These are phyloP conservation scores for Odontamblyopus lacepedii DNA, from an alignment of 2,797 vertebrate genomes.

Conservation along the genomic window DNA sequence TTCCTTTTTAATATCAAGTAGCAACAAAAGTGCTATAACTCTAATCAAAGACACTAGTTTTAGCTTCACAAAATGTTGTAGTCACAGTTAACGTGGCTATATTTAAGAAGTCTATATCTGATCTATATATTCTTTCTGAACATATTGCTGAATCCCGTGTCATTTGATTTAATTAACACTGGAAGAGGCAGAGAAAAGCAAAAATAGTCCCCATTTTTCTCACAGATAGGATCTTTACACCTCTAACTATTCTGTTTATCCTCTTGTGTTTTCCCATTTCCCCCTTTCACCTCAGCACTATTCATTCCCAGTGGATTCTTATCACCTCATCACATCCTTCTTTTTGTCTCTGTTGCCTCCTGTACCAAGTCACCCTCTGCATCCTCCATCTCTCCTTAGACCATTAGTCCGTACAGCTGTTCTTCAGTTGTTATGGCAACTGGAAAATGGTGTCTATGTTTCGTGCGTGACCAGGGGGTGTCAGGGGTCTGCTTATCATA, in stretches of 20 bases:
- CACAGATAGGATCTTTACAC: constrained; percentile 55
- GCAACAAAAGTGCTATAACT: no score
- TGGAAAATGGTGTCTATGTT: constrained; percentile 54
- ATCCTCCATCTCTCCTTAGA: constrained; percentile 45
- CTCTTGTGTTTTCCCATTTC: constrained; percentile 8
- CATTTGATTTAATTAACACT: constrained; percentile 70
- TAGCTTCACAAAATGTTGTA: no score
- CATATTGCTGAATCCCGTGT: constrained; percentile 47
- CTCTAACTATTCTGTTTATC: constrained; percentile 26
- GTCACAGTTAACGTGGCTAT: no score
- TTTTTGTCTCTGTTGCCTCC: constrained; percentile 19
- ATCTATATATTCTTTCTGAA: background rate
- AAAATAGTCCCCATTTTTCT: constrained; percentile 64
- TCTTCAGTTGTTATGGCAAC: constrained; percentile 69
- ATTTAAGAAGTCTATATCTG: no score
- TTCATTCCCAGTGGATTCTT: background rate
- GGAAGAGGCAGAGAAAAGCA: constrained; percentile 11
- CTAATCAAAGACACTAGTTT: no score
- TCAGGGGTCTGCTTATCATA: background rate
- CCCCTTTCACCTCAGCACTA: constrained; percentile 11
- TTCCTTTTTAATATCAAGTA: no score
- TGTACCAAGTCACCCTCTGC: constrained; percentile 39
- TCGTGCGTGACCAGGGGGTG: constrained; percentile 15
- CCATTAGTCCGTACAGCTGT: constrained; percentile 56
- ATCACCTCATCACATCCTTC: constrained; percentile 1